phyloP scores from a whole-genome alignment of 2,113 vertebrate genomes.

The Cheirogaleus medius region DNA sequence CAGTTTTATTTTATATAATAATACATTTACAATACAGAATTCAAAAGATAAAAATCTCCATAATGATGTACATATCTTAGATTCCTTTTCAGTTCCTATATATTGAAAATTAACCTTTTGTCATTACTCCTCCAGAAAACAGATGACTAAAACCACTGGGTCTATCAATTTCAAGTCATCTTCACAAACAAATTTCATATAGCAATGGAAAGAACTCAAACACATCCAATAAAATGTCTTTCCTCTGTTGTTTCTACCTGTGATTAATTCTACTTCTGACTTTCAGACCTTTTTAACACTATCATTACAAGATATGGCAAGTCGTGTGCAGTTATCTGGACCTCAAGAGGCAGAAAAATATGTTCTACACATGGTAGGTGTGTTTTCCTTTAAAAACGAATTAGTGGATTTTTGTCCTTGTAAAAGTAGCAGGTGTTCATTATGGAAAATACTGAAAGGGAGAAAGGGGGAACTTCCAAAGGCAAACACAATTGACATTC shows the following conservation, averaged over 20 bases:
- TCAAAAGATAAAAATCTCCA: background rate
- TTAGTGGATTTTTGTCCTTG: background rate
- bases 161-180: background rate
- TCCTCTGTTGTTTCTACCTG: background rate
- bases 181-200: background rate
- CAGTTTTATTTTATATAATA: background rate
- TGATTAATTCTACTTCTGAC: constrained; percentile 50
- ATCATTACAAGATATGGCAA: constrained; percentile 99
- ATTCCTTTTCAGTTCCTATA: background rate
- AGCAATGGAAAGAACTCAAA: background rate
- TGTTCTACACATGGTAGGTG: constrained; percentile 97
- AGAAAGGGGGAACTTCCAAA: background rate
- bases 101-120: background rate
- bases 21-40: background rate
- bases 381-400: background rate
- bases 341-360: constrained; percentile 99
- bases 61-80: background rate
- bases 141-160: background rate
- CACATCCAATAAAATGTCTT: background rate
- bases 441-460: background rate
- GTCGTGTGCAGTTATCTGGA: constrained; percentile 96
- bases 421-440: background rate
- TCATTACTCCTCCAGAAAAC: background rate
- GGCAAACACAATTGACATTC: background rate
- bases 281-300: constrained; percentile 97